Evolutionary conservation across 2,888 invertebrate genomes (phyloP), one percentile per base, ranked within the genome.

Genomic region (Drosophila peninsularis): DNA sequence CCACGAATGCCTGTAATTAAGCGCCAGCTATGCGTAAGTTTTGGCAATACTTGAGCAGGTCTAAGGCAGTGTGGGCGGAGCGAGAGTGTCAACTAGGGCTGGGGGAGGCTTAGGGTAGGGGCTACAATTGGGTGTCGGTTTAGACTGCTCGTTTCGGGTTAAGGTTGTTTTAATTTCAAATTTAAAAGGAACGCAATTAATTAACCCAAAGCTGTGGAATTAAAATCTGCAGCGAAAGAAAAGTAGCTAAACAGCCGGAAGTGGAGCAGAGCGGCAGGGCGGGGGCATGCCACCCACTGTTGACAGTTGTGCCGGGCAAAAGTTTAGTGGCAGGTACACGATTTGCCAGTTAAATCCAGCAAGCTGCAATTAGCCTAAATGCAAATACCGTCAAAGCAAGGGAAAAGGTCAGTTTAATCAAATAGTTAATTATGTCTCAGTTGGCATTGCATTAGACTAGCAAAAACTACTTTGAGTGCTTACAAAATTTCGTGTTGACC

Each of bases 141-240:
- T 61, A 41, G 57, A 21, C 47, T 44, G 54, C 17, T 27, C n/a
- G 17, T 42, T 62, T 49, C 44, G 58, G 75, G 56, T 71, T 69
- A 61, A 63, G 79, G 53, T 56, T 65, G 82, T 73, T 84, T 86
- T 81, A 84, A 86, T 85, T 87, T 80, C 67, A 75, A 73, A 83
- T 87, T 87, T 65, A 67, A 86, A 75, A 75, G 72, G 71, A 83
- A 70, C 72, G 64, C 82, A 85, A 85, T 85, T 86, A 86, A 86
- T 87, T 87, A 85, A 80, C 69, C 66, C 73, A 66, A 67, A 78
- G 80, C 71, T 71, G 66, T 62, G 61, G 65, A 66, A 68, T 78
- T 72, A 57, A 79, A 82, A 60, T 55, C 55, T 64, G 57, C 58
- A 55, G 45, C 54, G 19, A 58, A 61, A 58, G 37, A 34, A 44